Evolutionary conservation across 2,113 vertebrate genomes (phyloP).

Genomic region (human): DNA sequence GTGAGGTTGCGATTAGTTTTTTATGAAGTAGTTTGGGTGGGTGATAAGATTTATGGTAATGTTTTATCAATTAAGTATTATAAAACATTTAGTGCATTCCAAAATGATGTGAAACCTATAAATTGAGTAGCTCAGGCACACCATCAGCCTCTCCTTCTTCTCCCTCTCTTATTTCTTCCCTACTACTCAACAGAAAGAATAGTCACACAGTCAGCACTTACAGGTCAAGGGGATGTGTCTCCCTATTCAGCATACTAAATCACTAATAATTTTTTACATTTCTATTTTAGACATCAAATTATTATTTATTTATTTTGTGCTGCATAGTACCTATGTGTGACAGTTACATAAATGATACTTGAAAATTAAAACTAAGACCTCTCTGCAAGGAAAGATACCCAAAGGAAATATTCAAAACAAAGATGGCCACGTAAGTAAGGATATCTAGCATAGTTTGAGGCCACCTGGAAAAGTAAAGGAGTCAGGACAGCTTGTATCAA

Average conservation of each 20-base stretch:
- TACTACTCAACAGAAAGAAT: background rate
- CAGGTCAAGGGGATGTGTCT: background rate
- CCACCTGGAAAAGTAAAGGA: background rate
- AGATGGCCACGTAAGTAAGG: background rate
- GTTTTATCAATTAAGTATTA: background rate
- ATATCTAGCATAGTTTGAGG: background rate
- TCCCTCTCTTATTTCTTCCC: background rate
- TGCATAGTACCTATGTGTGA: background rate
- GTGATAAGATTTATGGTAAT: background rate
- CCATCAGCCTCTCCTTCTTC: background rate
- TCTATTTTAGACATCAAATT: background rate
- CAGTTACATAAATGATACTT: background rate
- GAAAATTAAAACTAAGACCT: background rate
- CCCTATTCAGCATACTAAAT: background rate
- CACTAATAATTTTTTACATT: background rate
- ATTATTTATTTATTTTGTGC: background rate
- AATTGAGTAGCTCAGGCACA: background rate
- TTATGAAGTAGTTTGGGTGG: background rate
- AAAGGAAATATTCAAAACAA: background rate
- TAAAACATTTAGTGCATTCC: background rate
- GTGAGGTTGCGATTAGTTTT: background rate
- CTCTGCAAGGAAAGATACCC: background rate
- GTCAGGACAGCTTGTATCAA: background rate
- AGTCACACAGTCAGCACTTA: background rate
- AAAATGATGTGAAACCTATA: background rate